Evolutionary conservation across 2,113 vertebrate species (phyloP).

Genomic region (Phylloscopus trochilus): DNA sequence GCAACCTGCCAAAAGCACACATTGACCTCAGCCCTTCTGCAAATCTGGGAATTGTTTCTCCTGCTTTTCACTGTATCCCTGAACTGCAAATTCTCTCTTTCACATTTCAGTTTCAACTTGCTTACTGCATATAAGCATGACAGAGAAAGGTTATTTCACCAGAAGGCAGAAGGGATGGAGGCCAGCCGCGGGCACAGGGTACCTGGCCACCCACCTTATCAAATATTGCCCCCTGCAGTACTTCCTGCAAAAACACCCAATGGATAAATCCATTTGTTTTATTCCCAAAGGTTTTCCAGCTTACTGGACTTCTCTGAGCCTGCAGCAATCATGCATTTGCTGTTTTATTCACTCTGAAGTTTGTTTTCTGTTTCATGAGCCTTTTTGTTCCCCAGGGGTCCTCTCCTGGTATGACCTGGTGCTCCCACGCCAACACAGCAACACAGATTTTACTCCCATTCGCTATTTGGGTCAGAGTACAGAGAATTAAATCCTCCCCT

Average conservation of each 20-base stretch:
- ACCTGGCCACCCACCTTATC: background rate
- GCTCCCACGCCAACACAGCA: background rate
- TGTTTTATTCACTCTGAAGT: background rate
- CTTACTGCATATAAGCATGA: background rate
- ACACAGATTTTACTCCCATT: background rate
- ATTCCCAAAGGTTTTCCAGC: background rate
- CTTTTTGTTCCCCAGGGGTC: background rate
- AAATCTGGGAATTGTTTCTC: background rate
- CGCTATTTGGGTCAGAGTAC: background rate
- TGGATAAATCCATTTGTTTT: background rate
- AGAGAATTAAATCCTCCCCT: background rate
- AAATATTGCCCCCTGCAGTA: constrained; percentile 72
- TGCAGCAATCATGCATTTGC: background rate
- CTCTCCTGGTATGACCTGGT: background rate
- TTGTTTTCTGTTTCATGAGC: background rate
- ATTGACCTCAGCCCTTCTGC: background rate
- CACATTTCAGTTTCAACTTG: background rate
- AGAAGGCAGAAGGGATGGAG: background rate
- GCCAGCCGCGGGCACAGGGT: background rate
- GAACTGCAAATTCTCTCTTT: background rate
- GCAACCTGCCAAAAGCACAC: background rate
- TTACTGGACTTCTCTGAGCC: background rate
- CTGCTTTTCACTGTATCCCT: background rate
- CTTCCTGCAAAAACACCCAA: constrained; percentile 11
- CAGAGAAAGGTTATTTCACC: background rate